Evolutionary conservation across 2,888 invertebrate genomes (phyloP), one percentile per base, ranked within the genome.

Genomic region (Agelastica alni): DNA sequence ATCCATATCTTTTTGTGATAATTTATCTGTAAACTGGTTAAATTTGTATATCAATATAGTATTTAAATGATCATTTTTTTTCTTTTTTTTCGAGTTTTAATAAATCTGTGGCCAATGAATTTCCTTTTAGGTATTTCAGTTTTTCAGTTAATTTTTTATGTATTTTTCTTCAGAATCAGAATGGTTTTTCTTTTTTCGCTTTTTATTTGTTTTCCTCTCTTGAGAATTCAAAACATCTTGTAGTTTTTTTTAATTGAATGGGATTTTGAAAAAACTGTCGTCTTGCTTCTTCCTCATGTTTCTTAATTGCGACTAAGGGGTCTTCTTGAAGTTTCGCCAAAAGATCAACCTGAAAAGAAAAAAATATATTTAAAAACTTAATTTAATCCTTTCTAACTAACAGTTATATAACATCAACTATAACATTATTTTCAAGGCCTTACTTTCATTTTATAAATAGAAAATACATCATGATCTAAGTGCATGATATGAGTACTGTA

Each of bases 301-400:
- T 91, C 68, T 89, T 91, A 4, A 97, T 96, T 2, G 89, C 83
- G 71, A 93, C 86, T 30, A 97, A 76, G 0, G 97, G 97, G 80
- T 97, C 97, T 76, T 97, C 96, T 72, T 95, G 85, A 59, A 95
- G 82, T 78, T 96, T 96, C 12, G 93, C 84, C 37, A 85, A 87
- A 69, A 95, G 80, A 74, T 96, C 96, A 7, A 95, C 90, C 78
- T 92, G 88, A 47, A 86, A 83, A n/a, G n/a, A n/a, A n/a, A n/a
- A n/a, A n/a, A n/a, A n/a, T n/a, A n/a, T n/a, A n/a, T n/a, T n/a
- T n/a, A n/a, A n/a, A n/a, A n/a, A n/a, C n/a, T n/a, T n/a, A n/a
- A n/a, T n/a, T n/a, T n/a, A n/a, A n/a, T n/a, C n/a, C n/a, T n/a
- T n/a, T n/a, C n/a, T n/a, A n/a, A n/a, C n/a, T n/a, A n/a, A n/a